These are phyloP conservation scores for Mergus octosetaceus DNA, from an alignment of 2,797 vertebrate species.

Conservation along the genomic window DNA sequence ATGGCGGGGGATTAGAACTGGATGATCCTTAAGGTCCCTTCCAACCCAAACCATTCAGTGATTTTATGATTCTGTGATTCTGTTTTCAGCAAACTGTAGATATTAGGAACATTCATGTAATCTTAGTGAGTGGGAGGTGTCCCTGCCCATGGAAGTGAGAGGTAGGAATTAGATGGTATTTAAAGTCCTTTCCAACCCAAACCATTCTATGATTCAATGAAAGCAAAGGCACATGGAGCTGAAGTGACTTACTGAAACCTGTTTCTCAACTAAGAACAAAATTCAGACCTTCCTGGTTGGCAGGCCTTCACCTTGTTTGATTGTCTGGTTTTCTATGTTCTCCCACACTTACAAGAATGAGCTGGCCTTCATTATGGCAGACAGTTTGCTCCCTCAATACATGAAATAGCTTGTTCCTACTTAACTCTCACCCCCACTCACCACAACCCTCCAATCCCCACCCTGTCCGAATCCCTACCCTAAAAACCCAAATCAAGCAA, in stretches of 20 bases:
- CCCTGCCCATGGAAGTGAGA: too few relatives aligned
- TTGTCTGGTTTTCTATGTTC: not conserved
- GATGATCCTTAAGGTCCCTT: too few relatives aligned
- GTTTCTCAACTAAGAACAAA: not conserved
- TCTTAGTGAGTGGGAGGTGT: too few relatives aligned
- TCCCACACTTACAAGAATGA: not conserved
- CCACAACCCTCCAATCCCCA: not conserved
- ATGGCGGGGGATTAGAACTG: too few relatives aligned
- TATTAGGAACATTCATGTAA: too few relatives aligned
- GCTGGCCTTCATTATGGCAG: not conserved
- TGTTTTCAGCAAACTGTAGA: too few relatives aligned
- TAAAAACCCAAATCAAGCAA: not conserved
- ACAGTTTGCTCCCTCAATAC: not conserved
- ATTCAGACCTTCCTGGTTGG: not conserved
- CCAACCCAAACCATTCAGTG: too few relatives aligned
- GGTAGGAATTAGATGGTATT: too few relatives aligned
- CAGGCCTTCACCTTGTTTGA: not conserved
- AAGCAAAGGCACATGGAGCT: not conserved
- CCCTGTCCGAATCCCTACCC: too few relatives aligned
- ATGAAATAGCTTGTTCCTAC: not conserved
- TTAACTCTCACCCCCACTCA: not conserved
- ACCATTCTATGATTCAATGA: too few relatives aligned
- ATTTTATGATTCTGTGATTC: too few relatives aligned
- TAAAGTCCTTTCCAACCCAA: too few relatives aligned
- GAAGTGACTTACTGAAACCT: not conserved